Base-by-base conservation (phyloP, 2,113 vertebrate species). In the Gavia stellata region DNA sequence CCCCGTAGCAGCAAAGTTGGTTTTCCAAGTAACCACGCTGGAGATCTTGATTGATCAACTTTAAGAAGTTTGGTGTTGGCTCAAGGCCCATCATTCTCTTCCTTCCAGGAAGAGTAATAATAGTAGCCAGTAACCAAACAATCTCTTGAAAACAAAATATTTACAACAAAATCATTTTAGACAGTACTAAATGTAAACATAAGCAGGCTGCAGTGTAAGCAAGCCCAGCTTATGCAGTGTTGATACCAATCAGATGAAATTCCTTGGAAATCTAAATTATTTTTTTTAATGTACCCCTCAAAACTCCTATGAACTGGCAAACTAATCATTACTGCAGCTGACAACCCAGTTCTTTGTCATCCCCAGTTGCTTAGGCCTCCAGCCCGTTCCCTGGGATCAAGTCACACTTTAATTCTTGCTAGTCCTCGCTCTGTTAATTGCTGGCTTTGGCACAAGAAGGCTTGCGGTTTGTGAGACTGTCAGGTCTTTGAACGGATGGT, bases 41-140 rank as follows among this genome's bases (percentile, higher is more conserved):
- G 52, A 87, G 38, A 87, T 73, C 61, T 84, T 7, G 1, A 55
- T 65, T 75, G 91, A 96, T 94, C 66, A 91, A 18, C 65, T 92
- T 83, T 7, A 79, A 78, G 77, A 86, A 91, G 29, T 82, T 92
- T 79, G 36, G 17, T 63, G 52, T 65, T 96, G 91, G 84, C 94
- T 70, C 50, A 42, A 79, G n/a, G 83, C 91, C 91, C 67, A 68
- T 95, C 70, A 75, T 94, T 90, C 92, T 89, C 52, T 94, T 97
- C 86, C 94, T 95, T 96, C 92, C 91, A 65, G 96, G 95, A 97
- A 96, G 95, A 94, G 28, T 59, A 94, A 94, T 92, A 94, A 92
- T 95, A 93, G 91, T 89, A 97, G 47, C 65, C 66, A 89, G 62
- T 89, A 94, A 94, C 78, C 53, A 95, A 97, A 91, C 94, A 95